Base-by-base conservation (phyloP, 1,140 invertebrate species). In the Leptoteleia sp. region DNA sequence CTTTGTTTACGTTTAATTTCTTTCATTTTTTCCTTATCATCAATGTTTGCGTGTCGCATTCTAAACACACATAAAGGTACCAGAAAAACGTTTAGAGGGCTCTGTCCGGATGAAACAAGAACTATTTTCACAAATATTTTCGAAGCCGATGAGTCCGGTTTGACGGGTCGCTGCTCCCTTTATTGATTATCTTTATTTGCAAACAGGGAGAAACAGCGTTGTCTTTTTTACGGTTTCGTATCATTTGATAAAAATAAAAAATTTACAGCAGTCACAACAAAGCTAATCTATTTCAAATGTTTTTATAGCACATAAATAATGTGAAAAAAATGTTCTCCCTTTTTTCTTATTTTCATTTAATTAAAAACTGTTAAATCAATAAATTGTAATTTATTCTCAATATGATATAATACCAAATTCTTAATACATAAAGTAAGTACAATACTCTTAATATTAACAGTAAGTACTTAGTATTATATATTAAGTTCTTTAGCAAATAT, bases 111-210 rank as follows among this genome's bases (percentile, higher is more conserved):
- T 50, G 17, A 61, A 76, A 67, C 37, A 11, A 76, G 55, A 76
- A 62, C 72, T 61, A 76, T 76, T 76, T 76, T 70, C 38, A 55
- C 76, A 70, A 59, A 79, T 81, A 83, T 83, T 87, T 87, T 82
- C 54, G 80, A 81, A 54, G 59, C 8, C 57, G 50, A 77, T 64
- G 37, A 76, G 82, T 83, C 86, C 82, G 85, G 82, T 88, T 88
- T 85, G 81, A 81, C 79, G 76, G 54, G 82, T 83, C 79, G 59
- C 40, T 54, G 65, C 54, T 82, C 72, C 67, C 71, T 80, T 84
- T 83, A 82, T 81, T 71, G 68, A 82, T 83, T 83, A 77, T 75
- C 48, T 75, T 59, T 57, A 76, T 71, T 76, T 80, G 61, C 68
- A 67, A 55, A 43, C 52, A 13, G 19, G 37, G 22, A 55, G 52